Base-by-base conservation (phyloP, 2,113 vertebrate species). In the Rhadina sibilatrix region DNA sequence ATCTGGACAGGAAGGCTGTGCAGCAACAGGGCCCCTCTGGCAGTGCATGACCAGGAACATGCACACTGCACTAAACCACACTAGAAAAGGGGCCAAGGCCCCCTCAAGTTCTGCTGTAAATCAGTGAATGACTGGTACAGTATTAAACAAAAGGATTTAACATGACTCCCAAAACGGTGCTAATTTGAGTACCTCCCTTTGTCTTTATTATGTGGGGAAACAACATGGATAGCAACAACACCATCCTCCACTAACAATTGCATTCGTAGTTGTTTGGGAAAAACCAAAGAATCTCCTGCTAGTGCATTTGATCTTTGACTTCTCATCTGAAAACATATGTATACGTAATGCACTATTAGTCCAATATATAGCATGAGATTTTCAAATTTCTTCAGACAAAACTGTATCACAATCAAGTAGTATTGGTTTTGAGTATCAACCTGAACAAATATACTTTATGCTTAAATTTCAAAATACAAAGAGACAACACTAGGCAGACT, bases 1-100 rank as follows among this genome's bases (percentile, higher is more conserved):
- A 53, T 13, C 23, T n/a, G 61, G 40, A 38, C 28, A 27, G 54
- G 54, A 38, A 72, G 42, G 25, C 44, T 64, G 72, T 3, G 35
- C 35, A 75, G 61, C 63, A 84, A 27, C 44, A 69, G 46, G 35
- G 28, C 19, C 35, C 18, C 57, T 60, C 52, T 63, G 82, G 38
- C 77, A 66, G 47, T 21, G 42, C 64, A 14, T 11, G 35, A 66
- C 49, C 49, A 72, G 50, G 44, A 90, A 92, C 20, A 38, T 0
- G 2, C 33, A 61, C 7, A 2, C 22, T 25, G 23, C 24, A 2
- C 71, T 44, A 40, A 80, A 40, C n/a, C 0, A 0, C 22, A 49
- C 17, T 1, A 20, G 27, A 12, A 21, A 83, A 77, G 0, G 3
- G 54, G 57, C 61, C 69, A 77, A 85, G 81, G n/a, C n/a, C 52